A percentile compares a stretch with the other conserved stretches of the same genome.
Evolutionary conservation across 2,797 vertebrate species (phyloP).

Genomic region (Heliangelus exortis): DNA sequence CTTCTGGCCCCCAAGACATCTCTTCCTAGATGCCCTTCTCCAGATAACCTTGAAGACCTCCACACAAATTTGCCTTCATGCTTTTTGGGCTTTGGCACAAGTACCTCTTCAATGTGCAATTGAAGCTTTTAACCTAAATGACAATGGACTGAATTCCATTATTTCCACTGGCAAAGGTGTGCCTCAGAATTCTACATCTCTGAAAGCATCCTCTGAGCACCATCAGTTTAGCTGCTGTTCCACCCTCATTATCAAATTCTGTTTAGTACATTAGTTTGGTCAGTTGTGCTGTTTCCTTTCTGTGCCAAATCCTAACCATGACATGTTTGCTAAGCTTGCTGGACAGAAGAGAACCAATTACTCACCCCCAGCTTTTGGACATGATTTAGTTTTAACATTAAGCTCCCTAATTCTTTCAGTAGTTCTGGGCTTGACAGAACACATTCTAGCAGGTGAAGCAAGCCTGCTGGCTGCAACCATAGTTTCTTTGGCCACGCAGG

Average conservation of each 20-base stretch:
- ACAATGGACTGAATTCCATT: background rate
- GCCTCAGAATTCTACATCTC: background rate
- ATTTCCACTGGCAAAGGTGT: background rate
- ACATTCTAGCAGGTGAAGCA: background rate
- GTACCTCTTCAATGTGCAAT: background rate
- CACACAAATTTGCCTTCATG: background rate
- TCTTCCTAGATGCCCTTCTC: background rate
- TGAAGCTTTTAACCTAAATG: background rate
- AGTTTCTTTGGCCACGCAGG: no score
- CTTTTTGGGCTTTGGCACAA: background rate
- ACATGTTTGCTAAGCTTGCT: background rate
- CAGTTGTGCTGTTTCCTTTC: background rate
- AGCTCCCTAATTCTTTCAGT: background rate
- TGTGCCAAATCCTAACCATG: fast-evolving
- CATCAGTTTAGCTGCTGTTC: background rate
- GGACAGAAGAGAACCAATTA: background rate
- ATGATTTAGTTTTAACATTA: background rate
- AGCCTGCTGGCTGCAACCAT: no score
- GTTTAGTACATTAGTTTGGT: background rate
- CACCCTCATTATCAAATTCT: background rate
- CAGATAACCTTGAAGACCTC: background rate
- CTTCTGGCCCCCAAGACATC: background rate
- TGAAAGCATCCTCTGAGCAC: background rate
- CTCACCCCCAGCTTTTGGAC: background rate
- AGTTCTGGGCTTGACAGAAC: background rate